Evolutionary conservation across 2,888 invertebrate genomes (phyloP).

Genomic region (Flexamia atlantica): DNA sequence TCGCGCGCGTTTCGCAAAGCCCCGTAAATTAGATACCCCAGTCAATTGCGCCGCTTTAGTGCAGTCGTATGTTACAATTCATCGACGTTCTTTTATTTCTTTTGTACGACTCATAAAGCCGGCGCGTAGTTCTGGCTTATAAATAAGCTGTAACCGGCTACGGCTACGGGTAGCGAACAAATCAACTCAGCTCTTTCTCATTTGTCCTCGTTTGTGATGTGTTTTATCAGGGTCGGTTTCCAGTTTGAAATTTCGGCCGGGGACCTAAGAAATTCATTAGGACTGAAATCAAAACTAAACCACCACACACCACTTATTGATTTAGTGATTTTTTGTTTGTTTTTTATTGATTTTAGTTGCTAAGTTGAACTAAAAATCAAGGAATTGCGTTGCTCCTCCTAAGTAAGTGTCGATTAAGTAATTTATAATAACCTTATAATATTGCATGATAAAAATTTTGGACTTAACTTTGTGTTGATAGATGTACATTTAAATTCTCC

Average conservation of each 20-base stretch:
- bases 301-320: no score
- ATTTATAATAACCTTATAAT: no score
- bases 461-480: no score
- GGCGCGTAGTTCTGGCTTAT: slow-evolving; percentile 33
- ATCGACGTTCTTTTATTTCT: slow-evolving; percentile 37
- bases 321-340: no score
- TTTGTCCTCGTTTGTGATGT: slow-evolving; percentile 2
- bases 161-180: slow-evolving; percentile 16
- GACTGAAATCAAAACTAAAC: no score
- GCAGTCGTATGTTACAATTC: slow-evolving; percentile 41
- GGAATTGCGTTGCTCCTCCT: no score
- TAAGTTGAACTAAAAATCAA: no score
- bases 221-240: neutral
- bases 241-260: neutral
- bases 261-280: no score
- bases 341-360: neutral
- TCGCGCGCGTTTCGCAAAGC: neutral
- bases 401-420: no score
- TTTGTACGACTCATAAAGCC: slow-evolving; percentile 31
- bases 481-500: no score
- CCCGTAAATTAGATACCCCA: slow-evolving; percentile 2
- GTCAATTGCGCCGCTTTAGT: slow-evolving; percentile 15
- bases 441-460: no score
- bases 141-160: slow-evolving; percentile 33
- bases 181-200: slow-evolving; percentile 14